Evolutionary conservation across 1,140 invertebrate species (phyloP).

Genomic region (Lamellibrachia luymesi): DNA sequence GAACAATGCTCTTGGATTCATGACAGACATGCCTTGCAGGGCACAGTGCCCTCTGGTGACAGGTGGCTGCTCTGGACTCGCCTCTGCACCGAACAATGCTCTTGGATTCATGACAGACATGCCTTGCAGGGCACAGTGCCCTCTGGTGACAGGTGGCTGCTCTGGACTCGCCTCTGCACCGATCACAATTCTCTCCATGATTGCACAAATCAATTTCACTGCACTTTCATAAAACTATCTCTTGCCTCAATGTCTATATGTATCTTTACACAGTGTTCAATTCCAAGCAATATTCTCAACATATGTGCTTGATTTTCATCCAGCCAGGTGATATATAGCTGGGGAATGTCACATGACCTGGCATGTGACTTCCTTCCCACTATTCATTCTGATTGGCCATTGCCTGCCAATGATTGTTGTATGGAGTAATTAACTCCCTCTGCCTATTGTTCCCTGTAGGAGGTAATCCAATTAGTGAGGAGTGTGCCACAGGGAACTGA

Average conservation of each 20-base stretch:
- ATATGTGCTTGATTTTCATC: background rate
- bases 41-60: background rate
- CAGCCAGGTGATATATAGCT: background rate
- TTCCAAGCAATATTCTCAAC: background rate
- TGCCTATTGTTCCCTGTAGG: background rate
- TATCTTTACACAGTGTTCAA: background rate
- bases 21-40: background rate
- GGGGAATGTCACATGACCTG: background rate
- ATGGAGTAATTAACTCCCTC: background rate
- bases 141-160: background rate
- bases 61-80: background rate
- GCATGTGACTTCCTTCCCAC: background rate
- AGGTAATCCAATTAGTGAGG: background rate
- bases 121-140: background rate
- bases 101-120: background rate
- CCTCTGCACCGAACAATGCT: background rate
- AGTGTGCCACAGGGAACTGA: background rate
- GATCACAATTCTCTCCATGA: background rate
- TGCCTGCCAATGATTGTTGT: background rate
- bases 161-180: background rate
- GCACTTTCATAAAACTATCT: background rate
- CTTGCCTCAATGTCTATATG: background rate
- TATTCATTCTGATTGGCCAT: background rate
- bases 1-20: background rate
- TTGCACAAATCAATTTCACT: background rate